Base-by-base conservation (phyloP, 2,113 vertebrate genomes). In the Epinephelus moara region DNA sequence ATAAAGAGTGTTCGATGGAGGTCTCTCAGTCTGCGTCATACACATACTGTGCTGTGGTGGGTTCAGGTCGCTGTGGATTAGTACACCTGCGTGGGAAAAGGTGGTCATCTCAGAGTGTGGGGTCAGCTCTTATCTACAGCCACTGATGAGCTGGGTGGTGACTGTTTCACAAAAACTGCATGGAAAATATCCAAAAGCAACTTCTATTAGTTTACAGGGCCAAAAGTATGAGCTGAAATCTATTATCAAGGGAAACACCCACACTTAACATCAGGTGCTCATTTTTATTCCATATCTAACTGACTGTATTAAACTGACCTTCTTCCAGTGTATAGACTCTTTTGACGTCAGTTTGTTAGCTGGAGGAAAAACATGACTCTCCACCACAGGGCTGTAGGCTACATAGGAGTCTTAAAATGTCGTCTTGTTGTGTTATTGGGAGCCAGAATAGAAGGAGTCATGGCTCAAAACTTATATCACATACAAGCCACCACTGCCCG, bases 1-100 rank as follows among this genome's bases (percentile, higher is more conserved):
- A 95, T 93, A 87, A 93, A 89, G 85, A 83, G 30, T 86, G 92
- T 71, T 94, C 80, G 91, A 70, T 71, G 86, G 94, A 89, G 91
- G 93, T 95, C 94, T 83, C 93, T 74, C 81, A n/a, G 70, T 60
- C 85, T 72, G 75, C 59, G 60, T 85, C 85, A 80, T 49, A 17
- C 30, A 56, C 70, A 72, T 42, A 67, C 23, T 40, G 62, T 27
- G 70, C 82, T 25, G 81, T 17, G 84, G 87, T 19, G 70, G 63
- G 80, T 71, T 88, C 75, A 25, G 55, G 60, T 83, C 63, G 1
- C 56, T 42, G 59, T n/a, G 72, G 74, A 59, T 87, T 91, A 45
- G 42, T 45, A 67, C 89, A 89, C 85, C 87, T 91, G 87, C 56
- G 82, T 91, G 90, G 88, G 86, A 91, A 91, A 91, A 81, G 69